Base-by-base conservation (phyloP, 2,888 invertebrate species). In the Drosophila paucipuncta region DNA sequence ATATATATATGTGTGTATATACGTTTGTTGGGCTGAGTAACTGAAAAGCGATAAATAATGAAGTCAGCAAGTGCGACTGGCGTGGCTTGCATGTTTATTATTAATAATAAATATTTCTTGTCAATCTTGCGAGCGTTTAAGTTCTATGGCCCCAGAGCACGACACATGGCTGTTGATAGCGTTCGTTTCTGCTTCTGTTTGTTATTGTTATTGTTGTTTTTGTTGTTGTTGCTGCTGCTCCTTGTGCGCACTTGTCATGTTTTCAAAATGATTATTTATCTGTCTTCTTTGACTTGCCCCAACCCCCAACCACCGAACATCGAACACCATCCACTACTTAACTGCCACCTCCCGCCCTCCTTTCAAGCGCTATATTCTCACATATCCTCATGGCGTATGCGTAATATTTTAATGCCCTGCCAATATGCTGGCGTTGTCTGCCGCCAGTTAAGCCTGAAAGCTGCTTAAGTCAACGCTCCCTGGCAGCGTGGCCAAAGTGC, bases 31-130 rank as follows among this genome's bases (percentile, higher is more conserved):
- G 16, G 22, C n/a, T 47, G 47, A 31, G 28, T 53, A 49, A 60
- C 76, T 86, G 73, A 85, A 85, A 86, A 83, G 83, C 89, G 78
- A 88, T 88, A 89, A 89, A 88, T 88, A 86, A 88, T 89, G 82
- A 88, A 88, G 89, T 83, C 87, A 87, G 87, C 86, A 85, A 88
- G 89, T 89, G 86, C 85, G 82, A 76, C 67, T 85, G 86, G 86
- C 88, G 68, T 81, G 77, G 83, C 88, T 88, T 78, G 87, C 87
- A 88, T 88, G 87, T 88, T 89, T 87, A 85, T 86, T 85, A 88
- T 87, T 88, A 89, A 88, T 88, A 88, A 88, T 89, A 89, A 83
- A 88, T 87, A 88, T 82, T 88, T 80, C 82, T 87, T 87, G 83
- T 88, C 87, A 86, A 87, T 87, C 84, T 70, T 62, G 57, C 60